Evolutionary conservation across 2,888 invertebrate genomes (phyloP).

Genomic region (Scaptomyza cyrtandrae): DNA sequence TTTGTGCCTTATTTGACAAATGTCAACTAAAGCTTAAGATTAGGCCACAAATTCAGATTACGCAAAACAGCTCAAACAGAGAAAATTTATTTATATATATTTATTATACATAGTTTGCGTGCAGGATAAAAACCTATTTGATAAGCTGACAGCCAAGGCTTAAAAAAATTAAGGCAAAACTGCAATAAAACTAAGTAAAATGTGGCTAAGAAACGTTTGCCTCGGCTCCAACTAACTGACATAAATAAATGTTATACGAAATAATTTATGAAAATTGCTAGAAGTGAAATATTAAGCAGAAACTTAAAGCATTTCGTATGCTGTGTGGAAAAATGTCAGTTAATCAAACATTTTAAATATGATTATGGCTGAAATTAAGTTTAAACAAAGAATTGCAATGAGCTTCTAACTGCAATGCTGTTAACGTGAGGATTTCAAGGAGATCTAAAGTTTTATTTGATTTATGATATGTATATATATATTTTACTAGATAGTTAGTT

Average conservation of each 20-base stretch:
- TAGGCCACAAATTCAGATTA: constrained; percentile 45
- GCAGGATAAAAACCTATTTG: constrained; percentile 23
- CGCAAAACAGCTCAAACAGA: constrained; percentile 11
- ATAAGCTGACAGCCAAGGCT: constrained; percentile 24
- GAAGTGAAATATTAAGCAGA: not conserved
- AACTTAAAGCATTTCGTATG: not conserved
- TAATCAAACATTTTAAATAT: no score
- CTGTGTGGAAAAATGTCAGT: not conserved
- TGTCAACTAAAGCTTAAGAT: constrained; percentile 16
- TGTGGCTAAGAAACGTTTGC: constrained; percentile 4
- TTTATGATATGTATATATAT: not conserved
- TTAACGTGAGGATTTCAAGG: no score
- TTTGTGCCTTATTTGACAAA: constrained; percentile 36
- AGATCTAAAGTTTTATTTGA: no score
- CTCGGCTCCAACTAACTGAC: constrained; percentile 54
- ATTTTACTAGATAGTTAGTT: constrained; percentile 1
- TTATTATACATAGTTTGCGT: not conserved
- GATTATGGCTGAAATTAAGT: no score
- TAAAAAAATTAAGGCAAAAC: constrained; percentile 27
- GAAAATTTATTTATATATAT: constrained; percentile 21
- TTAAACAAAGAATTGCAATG: no score
- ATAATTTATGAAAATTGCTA: constrained; percentile 49
- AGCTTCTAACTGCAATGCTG: no score
- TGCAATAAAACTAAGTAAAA: no score
- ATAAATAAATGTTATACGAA: constrained; percentile 52